Evolutionary conservation across 2,888 invertebrate species (phyloP).

Genomic region (Brenthis hecate): DNA sequence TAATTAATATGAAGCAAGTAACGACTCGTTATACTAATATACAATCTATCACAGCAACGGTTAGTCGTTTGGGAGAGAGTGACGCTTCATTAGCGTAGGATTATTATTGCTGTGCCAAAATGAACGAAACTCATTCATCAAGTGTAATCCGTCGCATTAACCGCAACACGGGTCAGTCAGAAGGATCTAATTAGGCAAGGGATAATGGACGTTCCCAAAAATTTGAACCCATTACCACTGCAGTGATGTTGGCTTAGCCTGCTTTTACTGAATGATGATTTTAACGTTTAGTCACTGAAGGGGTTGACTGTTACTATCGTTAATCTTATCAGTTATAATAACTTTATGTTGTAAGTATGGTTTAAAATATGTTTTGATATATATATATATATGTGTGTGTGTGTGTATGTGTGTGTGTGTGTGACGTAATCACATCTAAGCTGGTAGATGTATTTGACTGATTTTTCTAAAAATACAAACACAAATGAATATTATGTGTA

Average conservation of each 20-base stretch:
- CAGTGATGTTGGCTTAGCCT: neutral
- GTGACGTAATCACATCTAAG: too few relatives aligned
- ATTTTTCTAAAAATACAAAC: too few relatives aligned
- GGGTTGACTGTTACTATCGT: too few relatives aligned
- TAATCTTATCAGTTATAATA: too few relatives aligned
- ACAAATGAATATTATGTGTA: too few relatives aligned
- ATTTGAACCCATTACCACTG: conserved; percentile 27
- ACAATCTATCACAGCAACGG: conserved; percentile 34
- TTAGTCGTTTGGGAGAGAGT: conserved; percentile 30
- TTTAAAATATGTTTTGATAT: too few relatives aligned
- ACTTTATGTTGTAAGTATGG: too few relatives aligned
- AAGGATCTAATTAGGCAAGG: conserved; percentile 35
- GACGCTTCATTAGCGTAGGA: conserved; percentile 41
- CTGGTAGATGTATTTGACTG: too few relatives aligned
- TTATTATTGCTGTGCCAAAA: conserved; percentile 39
- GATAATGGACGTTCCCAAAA: conserved; percentile 35
- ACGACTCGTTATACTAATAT: conserved; percentile 22
- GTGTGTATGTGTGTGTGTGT: too few relatives aligned
- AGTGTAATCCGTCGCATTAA: conserved; percentile 42
- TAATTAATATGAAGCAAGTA: conserved; percentile 5
- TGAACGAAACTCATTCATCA: conserved; percentile 44
- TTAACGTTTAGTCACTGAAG: too few relatives aligned
- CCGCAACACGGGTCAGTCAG: conserved; percentile 41
- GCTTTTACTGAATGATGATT: conserved; percentile 14
- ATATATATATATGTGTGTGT: too few relatives aligned